These are phyloP conservation scores for Bergia sp. DNA, from an alignment of 92 coral and sea anemone genomes.

Conservation along the genomic window DNA sequence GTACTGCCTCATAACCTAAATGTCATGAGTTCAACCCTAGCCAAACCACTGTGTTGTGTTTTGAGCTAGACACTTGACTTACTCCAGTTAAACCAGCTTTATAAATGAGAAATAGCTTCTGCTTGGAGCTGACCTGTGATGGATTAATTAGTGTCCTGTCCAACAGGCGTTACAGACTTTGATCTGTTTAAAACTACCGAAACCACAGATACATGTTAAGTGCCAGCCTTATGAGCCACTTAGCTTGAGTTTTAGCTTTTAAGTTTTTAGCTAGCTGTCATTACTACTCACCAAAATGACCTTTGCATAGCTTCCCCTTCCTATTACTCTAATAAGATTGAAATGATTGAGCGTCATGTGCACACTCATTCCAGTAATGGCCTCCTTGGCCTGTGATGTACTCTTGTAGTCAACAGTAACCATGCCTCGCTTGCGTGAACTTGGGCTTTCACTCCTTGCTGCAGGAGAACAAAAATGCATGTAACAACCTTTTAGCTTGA, in stretches of 20 bases:
- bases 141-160: too few species aligned
- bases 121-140: not conserved
- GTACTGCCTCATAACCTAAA: too few species aligned
- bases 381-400: constrained; percentile 79
- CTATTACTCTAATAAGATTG: constrained; percentile 89
- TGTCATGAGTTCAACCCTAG: too few species aligned
- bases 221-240: not conserved
- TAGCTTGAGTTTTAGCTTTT: too few species aligned
- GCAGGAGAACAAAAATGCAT: not conserved
- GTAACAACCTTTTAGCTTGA: not conserved
- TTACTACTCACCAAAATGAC: constrained; percentile 86
- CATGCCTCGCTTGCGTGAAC: constrained; percentile 85
- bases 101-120: not conserved
- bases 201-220: too few species aligned
- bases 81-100: too few species aligned
- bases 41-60: too few species aligned
- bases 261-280: too few species aligned
- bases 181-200: too few species aligned
- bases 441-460: constrained; percentile 99
- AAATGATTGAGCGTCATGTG: constrained; percentile 82
- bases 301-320: constrained; percentile 98
- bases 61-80: too few species aligned
- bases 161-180: too few species aligned
- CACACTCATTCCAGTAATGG: constrained; percentile 72
- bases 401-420: constrained; percentile 77